Evolutionary conservation across 2,113 vertebrate genomes (phyloP), one percentile per base, ranked within the genome.

Genomic region (Arothron firmamentum): DNA sequence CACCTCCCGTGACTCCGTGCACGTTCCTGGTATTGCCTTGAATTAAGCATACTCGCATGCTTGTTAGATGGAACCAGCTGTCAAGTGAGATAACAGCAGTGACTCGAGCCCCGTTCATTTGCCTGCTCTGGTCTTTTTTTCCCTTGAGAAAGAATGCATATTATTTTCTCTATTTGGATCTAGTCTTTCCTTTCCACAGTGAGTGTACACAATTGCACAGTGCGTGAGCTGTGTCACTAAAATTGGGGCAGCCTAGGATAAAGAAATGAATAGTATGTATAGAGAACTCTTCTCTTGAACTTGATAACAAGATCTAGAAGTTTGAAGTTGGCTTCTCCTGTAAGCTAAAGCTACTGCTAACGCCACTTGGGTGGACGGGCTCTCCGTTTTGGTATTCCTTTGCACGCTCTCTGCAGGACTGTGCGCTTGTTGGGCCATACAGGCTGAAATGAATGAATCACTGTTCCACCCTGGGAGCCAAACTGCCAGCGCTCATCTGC

Each of bases 51-150:
- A 71, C 72, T 77, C 69, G 76, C 81, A 88, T 77, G 82, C 78
- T 75, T 85, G 82, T 88, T 84, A 80, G 84, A 84, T 85, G 78
- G 78, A 85, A 79, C 80, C 82, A 80, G 86, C 82, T 88, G 84
- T 80, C 86, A 66, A 71, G 66, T 62, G 72, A 82, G 86, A 85
- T 86, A 85, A 77, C 63, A 25, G 65, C 62, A 71, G 63, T 75
- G 70, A 79, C 78, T 84, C 80, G 77, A 70, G 75, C 60, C 51
- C 70, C 72, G 62, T 72, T 80, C 59, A 42, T 71, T 87, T 77
- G 67, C 79, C 45, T 56, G 64, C 63, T 80, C 51, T 12, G 75
- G 67, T 56, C 50, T 63, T 73, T 75, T 43, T 80, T 78, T 85
- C 86, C 84, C 77, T 77, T 59, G 60, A 78, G 70, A 79, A 86